These are phyloP conservation scores for Colletes latitarsis DNA, from an alignment of 1,140 invertebrate species.

Conservation along the genomic window DNA sequence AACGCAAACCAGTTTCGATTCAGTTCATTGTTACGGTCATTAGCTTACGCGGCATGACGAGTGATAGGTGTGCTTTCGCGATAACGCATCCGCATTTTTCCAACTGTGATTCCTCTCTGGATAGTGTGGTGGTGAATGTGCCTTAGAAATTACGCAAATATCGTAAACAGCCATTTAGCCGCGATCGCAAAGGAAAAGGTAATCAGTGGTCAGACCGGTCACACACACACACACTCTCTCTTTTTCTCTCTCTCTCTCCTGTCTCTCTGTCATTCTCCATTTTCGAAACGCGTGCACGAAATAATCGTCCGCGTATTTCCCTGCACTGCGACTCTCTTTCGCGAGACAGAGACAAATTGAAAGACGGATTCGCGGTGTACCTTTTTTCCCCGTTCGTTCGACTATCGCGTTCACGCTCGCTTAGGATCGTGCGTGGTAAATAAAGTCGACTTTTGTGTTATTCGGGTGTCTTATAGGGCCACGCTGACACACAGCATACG, in stretches of 20 bases:
- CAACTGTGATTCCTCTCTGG: slow-evolving; percentile 55
- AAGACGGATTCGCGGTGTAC: not conserved
- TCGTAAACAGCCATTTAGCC: slow-evolving; percentile 27
- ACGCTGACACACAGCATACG: no score
- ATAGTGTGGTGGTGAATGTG: slow-evolving; percentile 60
- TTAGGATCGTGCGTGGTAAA: not conserved
- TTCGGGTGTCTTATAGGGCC: no score
- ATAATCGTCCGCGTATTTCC: no score
- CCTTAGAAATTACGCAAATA: slow-evolving; percentile 50
- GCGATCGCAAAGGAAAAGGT: slow-evolving; percentile 46
- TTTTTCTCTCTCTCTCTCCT: not conserved
- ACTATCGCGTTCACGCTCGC: not conserved
- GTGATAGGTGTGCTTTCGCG: slow-evolving; percentile 66
- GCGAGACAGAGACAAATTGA: not conserved
- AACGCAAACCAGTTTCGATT: slow-evolving; percentile 57
- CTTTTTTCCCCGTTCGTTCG: not conserved
- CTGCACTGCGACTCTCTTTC: no score
- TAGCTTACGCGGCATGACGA: slow-evolving; percentile 67
- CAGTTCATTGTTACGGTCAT: slow-evolving; percentile 68
- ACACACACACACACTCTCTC: not conserved
- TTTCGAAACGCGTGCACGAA: not conserved
- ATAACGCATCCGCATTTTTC: slow-evolving; percentile 61
- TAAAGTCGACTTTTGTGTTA: not conserved
- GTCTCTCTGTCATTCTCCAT: not conserved
- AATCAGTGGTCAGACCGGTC: slow-evolving; percentile 18